Conservation (phyloP, 2,113 vertebrate species). For the Etheostoma spectabile region DNA sequence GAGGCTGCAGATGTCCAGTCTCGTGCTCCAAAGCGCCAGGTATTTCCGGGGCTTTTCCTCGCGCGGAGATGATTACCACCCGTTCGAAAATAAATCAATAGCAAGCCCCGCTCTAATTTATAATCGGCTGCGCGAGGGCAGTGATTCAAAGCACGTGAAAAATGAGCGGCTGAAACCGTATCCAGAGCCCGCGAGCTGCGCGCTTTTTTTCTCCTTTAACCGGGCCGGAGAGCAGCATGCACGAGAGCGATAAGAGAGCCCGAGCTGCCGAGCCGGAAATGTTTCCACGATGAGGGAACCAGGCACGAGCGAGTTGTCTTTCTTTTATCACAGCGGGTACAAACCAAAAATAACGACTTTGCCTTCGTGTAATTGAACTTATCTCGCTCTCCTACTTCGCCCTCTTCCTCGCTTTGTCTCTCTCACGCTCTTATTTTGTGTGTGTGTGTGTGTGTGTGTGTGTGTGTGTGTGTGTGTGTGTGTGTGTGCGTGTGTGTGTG, state of each 20-base stretch:
- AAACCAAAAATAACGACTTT: constrained; percentile 60
- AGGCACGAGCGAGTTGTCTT: background rate
- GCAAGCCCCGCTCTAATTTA: constrained; percentile 71
- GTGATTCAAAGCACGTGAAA: constrained; percentile 71
- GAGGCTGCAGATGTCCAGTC: constrained; percentile 33
- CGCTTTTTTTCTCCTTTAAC: constrained; percentile 4
- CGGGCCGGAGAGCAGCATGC: constrained; percentile 40
- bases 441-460: background rate
- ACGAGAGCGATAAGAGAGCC: constrained; percentile 56
- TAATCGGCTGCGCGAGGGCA: constrained; percentile 66
- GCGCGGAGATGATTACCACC: constrained; percentile 71
- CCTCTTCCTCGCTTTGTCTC: constrained; percentile 19
- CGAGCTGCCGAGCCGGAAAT: constrained; percentile 57
- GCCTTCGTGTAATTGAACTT: constrained; percentile 65
- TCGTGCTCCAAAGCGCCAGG: constrained; percentile 30
- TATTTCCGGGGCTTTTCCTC: constrained; percentile 61
- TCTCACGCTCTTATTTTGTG: background rate
- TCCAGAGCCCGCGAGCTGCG: constrained; percentile 54
- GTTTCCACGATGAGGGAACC: constrained; percentile 37
- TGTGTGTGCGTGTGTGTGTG: background rate
- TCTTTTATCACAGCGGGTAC: constrained; percentile 43
- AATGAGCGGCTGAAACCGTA: constrained; percentile 66
- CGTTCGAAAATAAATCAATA: constrained; percentile 79
- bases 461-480: background rate
- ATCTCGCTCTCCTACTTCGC: constrained; percentile 14